phyloP scores from a whole-genome alignment of 2,797 vertebrate genomes.

The Aselliscus stoliczkanus region DNA sequence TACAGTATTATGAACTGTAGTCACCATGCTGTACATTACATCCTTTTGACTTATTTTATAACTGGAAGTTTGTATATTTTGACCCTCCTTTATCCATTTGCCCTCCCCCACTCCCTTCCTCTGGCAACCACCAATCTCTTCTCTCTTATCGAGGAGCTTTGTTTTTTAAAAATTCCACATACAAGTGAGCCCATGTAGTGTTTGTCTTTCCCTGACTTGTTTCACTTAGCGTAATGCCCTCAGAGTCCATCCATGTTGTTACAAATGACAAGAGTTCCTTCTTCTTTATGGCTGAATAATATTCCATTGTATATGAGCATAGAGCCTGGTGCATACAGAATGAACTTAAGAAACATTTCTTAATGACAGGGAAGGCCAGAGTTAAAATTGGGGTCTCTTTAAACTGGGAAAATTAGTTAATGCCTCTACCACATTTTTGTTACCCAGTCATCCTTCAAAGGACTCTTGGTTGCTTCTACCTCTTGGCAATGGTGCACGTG shows the following conservation, averaged over 20 bases:
- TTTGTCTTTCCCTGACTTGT: not conserved
- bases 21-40: not conserved
- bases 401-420: not conserved
- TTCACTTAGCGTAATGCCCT: not conserved
- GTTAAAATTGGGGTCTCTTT: not conserved
- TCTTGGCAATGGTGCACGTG: not conserved
- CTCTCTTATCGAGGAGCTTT: not conserved
- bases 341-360: not conserved
- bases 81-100: not conserved
- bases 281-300: not conserved
- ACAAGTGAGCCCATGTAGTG: not conserved
- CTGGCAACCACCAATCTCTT: not conserved
- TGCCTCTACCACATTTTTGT: not conserved
- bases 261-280: not conserved
- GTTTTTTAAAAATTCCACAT: not conserved
- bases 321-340: no score
- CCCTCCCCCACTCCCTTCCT: accelerated
- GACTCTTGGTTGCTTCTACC: no score
- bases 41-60: not conserved
- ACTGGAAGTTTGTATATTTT: not conserved
- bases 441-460: no score
- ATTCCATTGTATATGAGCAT: not conserved
- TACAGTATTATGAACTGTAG: not conserved
- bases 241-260: not conserved
- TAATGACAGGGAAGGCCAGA: not conserved